Conservation (phyloP, 2,113 vertebrate species). For the Gymnobelideus leadbeateri region DNA sequence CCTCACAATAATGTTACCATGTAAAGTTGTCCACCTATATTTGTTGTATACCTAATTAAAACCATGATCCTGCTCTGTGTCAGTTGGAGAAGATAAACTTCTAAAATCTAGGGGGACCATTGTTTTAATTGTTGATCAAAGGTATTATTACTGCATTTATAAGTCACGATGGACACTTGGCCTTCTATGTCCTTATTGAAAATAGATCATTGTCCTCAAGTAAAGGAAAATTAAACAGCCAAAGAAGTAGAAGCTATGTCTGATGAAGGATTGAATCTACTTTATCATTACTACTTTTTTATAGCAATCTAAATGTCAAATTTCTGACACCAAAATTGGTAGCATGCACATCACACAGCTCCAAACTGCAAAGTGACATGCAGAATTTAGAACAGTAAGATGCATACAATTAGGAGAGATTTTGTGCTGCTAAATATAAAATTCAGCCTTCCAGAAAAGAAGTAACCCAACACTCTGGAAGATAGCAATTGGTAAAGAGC, state of each 20-base stretch:
- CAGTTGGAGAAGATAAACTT: not conserved
- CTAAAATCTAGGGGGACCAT: not conserved
- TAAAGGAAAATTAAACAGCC: slow-evolving; percentile 19
- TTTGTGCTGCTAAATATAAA: slow-evolving; percentile 77
- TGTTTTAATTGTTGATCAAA: slow-evolving; percentile 27
- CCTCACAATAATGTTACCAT: not conserved
- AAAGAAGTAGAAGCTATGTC: slow-evolving; percentile 39
- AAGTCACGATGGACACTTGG: slow-evolving; percentile 4
- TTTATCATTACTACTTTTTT: slow-evolving; percentile 62
- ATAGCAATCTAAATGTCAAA: slow-evolving; percentile 76
- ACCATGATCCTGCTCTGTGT: not conserved
- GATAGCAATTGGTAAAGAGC: slow-evolving; percentile 34
- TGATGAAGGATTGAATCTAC: slow-evolving; percentile 60
- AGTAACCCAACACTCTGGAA: slow-evolving; percentile 60
- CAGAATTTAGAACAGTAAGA: slow-evolving; percentile 77
- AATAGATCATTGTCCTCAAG: slow-evolving; percentile 27
- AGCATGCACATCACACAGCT: slow-evolving; percentile 70
- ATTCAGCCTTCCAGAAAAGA: slow-evolving; percentile 62
- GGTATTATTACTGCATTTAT: slow-evolving; percentile 41
- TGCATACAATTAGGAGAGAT: slow-evolving; percentile 73
- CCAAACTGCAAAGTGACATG: slow-evolving; percentile 74
- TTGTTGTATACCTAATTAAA: not conserved
- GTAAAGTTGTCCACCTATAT: not conserved
- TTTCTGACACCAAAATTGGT: slow-evolving; percentile 77
- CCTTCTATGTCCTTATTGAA: not conserved